Conservation (phyloP, 2,113 vertebrate species). For the Odocoileus virginianus region DNA sequence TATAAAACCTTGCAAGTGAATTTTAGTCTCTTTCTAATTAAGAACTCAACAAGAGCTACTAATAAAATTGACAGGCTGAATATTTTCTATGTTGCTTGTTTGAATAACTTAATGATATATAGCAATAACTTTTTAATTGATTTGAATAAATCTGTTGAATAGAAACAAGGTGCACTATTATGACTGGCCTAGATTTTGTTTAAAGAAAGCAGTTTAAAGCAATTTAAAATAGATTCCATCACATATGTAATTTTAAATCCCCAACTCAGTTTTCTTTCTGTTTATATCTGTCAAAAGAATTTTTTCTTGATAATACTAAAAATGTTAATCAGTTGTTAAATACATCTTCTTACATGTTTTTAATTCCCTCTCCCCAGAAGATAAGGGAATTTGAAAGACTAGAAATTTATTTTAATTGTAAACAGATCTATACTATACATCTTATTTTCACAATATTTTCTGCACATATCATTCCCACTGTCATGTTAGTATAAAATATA, state of each 20-base stretch:
- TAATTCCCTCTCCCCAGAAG: constrained; percentile 1
- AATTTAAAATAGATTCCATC: constrained; percentile 40
- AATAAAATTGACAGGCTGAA: constrained; percentile 13
- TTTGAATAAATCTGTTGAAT: background rate
- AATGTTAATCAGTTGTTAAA: background rate
- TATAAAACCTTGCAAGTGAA: constrained; percentile 46
- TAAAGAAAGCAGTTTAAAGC: constrained; percentile 47
- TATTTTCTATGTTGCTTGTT: constrained; percentile 50
- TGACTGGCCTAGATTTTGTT: background rate
- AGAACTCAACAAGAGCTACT: constrained; percentile 62
- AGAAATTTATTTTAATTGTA: constrained; percentile 36
- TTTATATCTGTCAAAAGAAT: background rate
- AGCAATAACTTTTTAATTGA: constrained; percentile 75
- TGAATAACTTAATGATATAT: constrained; percentile 30
- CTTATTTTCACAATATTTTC: constrained; percentile 43
- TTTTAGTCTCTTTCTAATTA: constrained; percentile 56
- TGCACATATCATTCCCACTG: background rate
- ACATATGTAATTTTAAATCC: constrained; percentile 21
- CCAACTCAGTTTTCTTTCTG: background rate
- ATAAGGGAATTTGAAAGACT: constrained; percentile 28
- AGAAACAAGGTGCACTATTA: constrained; percentile 45
- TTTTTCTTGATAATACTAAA: background rate
- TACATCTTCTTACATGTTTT: constrained; percentile 7
- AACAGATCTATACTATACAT: background rate
- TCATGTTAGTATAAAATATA: constrained; percentile 34